Evolutionary conservation across 2,113 vertebrate genomes (phyloP).

Genomic region (Alethe castanea): DNA sequence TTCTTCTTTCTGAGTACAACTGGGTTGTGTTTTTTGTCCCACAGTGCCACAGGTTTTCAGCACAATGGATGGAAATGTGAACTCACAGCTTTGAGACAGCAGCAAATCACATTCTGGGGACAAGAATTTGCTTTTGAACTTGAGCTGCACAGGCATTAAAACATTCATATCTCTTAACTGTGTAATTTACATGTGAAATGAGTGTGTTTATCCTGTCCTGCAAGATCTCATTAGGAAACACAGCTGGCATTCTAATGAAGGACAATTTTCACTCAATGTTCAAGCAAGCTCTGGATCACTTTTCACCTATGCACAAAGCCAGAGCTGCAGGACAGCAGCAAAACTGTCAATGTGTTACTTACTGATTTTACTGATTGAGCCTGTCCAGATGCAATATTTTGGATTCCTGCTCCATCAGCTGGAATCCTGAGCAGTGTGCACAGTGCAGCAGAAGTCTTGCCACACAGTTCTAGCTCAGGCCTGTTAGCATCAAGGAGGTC

Average conservation of each 20-base stretch:
- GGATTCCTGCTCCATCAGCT: not conserved
- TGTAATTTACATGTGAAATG: not conserved
- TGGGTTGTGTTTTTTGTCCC: not conserved
- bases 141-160: not conserved
- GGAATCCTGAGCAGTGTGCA: not conserved
- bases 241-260: not conserved
- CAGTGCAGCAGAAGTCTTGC: not conserved
- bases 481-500: not conserved
- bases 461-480: not conserved
- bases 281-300: not conserved
- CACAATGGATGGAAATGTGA: constrained; percentile 8
- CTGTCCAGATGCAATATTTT: not conserved
- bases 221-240: not conserved
- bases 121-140: not conserved
- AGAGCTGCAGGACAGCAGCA: not conserved
- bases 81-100: not conserved
- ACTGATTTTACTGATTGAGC: not conserved
- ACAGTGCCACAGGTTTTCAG: not conserved
- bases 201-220: not conserved
- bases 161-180: not conserved
- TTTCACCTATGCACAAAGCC: not conserved
- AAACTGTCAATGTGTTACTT: rapidly evolving
- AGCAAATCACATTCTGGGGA: not conserved
- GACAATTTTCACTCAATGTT: not conserved
- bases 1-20: constrained; percentile 7